Conservation (phyloP, 1,140 invertebrate species). For the Drosophila tristis region DNA sequence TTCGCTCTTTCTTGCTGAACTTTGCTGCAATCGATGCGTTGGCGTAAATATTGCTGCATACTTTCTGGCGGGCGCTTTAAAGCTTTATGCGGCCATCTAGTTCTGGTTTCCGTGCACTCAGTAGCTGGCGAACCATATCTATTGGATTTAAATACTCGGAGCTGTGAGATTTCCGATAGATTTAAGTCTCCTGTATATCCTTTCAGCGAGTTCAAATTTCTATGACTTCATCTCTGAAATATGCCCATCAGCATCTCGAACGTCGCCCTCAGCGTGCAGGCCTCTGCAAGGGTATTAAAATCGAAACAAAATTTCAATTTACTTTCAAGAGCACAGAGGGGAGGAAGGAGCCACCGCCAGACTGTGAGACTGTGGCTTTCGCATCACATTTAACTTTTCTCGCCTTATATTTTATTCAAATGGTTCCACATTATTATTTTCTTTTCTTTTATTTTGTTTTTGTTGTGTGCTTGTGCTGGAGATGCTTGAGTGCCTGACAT, state of each 20-base stretch:
- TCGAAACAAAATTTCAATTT: constrained; percentile 67
- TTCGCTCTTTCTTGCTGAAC: no score
- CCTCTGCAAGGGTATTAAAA: constrained; percentile 31
- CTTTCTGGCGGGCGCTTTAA: no score
- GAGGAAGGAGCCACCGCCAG: constrained; percentile 2
- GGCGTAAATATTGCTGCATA: no score
- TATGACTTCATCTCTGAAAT: constrained; percentile 10
- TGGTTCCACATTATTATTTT: constrained; percentile 55
- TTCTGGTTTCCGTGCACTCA: no score
- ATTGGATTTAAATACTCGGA: no score
- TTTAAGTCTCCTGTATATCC: no score
- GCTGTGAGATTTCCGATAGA: no score
- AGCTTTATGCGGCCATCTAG: no score
- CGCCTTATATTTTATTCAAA: constrained; percentile 81
- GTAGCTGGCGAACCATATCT: no score
- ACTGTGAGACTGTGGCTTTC: constrained; percentile 61
- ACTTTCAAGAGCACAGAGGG: constrained; percentile 29
- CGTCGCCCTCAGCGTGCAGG: constrained; percentile 11
- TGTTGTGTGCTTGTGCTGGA: constrained; percentile 47
- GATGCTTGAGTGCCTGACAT: constrained; percentile 69
- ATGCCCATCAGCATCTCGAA: constrained; percentile 17
- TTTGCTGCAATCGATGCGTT: no score
- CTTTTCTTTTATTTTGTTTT: constrained; percentile 26
- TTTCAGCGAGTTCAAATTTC: background rate
- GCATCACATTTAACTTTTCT: constrained; percentile 79